Conservation (phyloP, 2,888 invertebrate genomes). For the Melieria picta region DNA sequence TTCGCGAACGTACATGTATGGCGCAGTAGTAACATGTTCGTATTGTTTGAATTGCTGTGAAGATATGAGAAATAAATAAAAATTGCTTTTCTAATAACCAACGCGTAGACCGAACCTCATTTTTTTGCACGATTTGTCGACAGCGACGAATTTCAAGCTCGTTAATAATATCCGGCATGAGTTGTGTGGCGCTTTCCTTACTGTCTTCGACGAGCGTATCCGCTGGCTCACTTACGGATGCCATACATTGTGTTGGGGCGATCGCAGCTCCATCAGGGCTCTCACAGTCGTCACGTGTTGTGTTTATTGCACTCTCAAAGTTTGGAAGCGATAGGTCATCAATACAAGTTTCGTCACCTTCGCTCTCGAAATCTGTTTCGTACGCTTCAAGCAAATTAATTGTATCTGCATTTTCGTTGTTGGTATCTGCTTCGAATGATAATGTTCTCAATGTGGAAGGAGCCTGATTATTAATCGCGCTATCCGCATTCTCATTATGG, state of each 20-base stretch:
- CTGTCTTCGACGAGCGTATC: neutral
- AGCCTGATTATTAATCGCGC: no score
- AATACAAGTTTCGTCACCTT: conserved; percentile 50
- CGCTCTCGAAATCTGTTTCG: conserved; percentile 47
- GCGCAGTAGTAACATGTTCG: conserved; percentile 64
- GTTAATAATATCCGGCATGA: conserved; percentile 63
- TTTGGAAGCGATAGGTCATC: conserved; percentile 56
- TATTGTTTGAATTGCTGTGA: conserved; percentile 70
- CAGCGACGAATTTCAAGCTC: conserved; percentile 73
- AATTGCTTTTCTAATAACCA: neutral
- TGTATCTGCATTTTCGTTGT: conserved; percentile 37
- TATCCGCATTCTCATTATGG: no score
- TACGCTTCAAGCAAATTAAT: conserved; percentile 26
- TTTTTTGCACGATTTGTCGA: conserved; percentile 73
- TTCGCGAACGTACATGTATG: conserved; percentile 70
- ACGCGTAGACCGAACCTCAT: conserved; percentile 68
- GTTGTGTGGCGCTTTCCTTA: conserved; percentile 18
- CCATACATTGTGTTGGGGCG: no score
- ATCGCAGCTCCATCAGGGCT: neutral
- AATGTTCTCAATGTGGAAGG: no score
- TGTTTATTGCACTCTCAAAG: conserved; percentile 51
- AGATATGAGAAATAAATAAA: conserved; percentile 7
- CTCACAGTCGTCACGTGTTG: conserved; percentile 16
- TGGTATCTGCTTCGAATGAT: neutral
- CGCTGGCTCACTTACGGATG: neutral